Evolutionary conservation across 1,140 invertebrate species (phyloP).

Genomic region (Helicorthomorpha holstii): DNA sequence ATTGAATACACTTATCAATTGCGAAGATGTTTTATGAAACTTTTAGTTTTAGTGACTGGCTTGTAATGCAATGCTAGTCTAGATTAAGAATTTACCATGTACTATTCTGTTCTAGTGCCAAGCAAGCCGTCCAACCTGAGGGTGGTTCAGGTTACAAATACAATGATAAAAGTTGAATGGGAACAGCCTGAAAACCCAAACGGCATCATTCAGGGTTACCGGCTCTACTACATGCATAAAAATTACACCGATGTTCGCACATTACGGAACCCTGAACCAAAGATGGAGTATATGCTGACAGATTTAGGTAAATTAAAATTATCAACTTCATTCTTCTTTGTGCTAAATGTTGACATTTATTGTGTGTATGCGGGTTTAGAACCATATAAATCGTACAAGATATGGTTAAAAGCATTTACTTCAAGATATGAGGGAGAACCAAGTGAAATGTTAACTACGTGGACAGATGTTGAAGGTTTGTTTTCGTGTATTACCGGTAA

Average conservation of each 20-base stretch:
- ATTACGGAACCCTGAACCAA: conserved; percentile 28
- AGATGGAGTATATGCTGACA: conserved; percentile 19
- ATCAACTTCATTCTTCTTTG: background rate
- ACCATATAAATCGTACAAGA: conserved; percentile 62
- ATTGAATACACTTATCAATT: no score
- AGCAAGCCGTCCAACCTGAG: conserved; percentile 63
- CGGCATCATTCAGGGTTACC: conserved; percentile 48
- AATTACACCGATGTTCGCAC: conserved; percentile 45
- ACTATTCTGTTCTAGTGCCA: conserved; percentile 39
- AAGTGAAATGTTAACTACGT: conserved; percentile 48
- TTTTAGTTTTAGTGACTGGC: background rate
- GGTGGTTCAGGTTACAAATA: conserved; percentile 50
- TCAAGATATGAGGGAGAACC: conserved; percentile 50
- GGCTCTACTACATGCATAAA: conserved; percentile 47
- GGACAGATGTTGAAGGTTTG: conserved; percentile 55
- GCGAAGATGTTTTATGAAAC: background rate
- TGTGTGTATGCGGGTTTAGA: conserved; percentile 30
- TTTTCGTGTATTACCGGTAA: background rate
- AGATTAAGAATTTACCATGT: background rate
- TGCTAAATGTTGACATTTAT: background rate
- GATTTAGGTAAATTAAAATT: conserved; percentile 32
- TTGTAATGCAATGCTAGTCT: background rate
- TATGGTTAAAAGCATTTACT: conserved; percentile 66
- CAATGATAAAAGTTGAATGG: conserved; percentile 61
- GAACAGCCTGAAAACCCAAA: conserved; percentile 50